These are phyloP conservation scores for Chroicocephalus ridibundus DNA, from an alignment of 2,113 vertebrate genomes.

Conservation along the genomic window DNA sequence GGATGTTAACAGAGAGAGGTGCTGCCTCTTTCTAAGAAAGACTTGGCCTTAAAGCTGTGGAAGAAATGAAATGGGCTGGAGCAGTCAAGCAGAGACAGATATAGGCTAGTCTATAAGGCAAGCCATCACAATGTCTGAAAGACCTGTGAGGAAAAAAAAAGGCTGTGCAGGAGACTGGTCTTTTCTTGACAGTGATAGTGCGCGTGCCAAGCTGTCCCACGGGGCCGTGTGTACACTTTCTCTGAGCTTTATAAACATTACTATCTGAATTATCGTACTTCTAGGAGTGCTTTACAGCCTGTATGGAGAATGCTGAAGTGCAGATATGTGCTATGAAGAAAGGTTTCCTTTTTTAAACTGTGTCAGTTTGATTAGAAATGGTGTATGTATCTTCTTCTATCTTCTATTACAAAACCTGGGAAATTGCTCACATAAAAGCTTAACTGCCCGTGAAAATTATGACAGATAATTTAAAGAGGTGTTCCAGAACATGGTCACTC, in stretches of 20 bases:
- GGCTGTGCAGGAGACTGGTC: neutral
- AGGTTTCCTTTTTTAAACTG: neutral
- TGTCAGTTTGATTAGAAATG: neutral
- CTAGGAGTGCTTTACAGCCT: neutral
- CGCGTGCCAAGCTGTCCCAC: neutral
- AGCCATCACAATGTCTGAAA: neutral
- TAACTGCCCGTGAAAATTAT: neutral
- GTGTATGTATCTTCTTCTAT: neutral
- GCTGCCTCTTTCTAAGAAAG: neutral
- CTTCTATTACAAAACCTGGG: neutral
- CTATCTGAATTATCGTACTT: neutral
- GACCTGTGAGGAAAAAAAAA: neutral
- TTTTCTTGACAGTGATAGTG: neutral
- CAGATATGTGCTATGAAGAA: neutral
- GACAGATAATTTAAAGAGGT: neutral
- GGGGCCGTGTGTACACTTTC: rapidly evolving
- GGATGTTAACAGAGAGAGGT: neutral
- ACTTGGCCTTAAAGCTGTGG: neutral
- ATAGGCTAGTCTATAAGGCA: neutral
- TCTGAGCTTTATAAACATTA: neutral
- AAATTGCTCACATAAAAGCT: neutral
- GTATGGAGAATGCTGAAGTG: neutral
- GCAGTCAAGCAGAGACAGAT: neutral
- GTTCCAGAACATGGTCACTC: neutral
- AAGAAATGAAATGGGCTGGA: neutral